These are phyloP conservation scores for Intellagama lesueurii DNA, from an alignment of 2,797 vertebrate genomes.

Conservation along the genomic window DNA sequence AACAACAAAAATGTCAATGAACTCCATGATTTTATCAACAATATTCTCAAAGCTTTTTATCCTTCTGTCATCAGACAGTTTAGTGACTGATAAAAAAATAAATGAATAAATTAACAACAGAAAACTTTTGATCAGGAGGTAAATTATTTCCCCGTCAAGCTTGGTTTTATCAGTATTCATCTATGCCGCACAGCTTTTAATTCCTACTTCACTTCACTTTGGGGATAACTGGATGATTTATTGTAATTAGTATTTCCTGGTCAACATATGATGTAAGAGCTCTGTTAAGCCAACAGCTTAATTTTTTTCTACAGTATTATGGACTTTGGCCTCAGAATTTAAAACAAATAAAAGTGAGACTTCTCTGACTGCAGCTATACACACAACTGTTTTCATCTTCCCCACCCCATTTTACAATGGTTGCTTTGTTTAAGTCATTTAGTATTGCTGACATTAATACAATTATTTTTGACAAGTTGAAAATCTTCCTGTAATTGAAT, in stretches of 20 bases:
- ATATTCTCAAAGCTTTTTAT: neutral
- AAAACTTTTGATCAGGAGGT: slow-evolving; percentile 4
- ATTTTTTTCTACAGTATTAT: slow-evolving; percentile 61
- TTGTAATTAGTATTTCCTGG: slow-evolving; percentile 46
- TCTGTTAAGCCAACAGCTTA: slow-evolving; percentile 13
- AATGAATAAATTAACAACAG: neutral
- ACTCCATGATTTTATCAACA: slow-evolving; percentile 29
- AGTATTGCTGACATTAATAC: slow-evolving; percentile 74
- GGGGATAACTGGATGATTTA: slow-evolving; percentile 55
- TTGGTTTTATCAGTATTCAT: slow-evolving; percentile 33
- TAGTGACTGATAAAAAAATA: slow-evolving; percentile 11
- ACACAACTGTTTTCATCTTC: slow-evolving; percentile 70
- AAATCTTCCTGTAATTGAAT: slow-evolving; percentile 82
- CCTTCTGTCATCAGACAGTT: neutral
- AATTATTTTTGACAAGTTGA: slow-evolving; percentile 81
- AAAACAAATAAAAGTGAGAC: slow-evolving; percentile 67
- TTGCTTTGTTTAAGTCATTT: slow-evolving; percentile 74
- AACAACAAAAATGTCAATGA: neutral
- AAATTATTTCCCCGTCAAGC: slow-evolving; percentile 22
- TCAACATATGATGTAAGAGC: slow-evolving; percentile 61
- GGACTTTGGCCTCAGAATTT: slow-evolving; percentile 63
- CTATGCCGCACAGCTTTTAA: slow-evolving; percentile 26
- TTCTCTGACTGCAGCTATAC: slow-evolving; percentile 55
- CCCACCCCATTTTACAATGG: slow-evolving; percentile 70
- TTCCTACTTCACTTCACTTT: slow-evolving; percentile 33